These are phyloP conservation scores for Mactra quadrangularis DNA, from an alignment of 1,140 invertebrate genomes.

Conservation along the genomic window DNA sequence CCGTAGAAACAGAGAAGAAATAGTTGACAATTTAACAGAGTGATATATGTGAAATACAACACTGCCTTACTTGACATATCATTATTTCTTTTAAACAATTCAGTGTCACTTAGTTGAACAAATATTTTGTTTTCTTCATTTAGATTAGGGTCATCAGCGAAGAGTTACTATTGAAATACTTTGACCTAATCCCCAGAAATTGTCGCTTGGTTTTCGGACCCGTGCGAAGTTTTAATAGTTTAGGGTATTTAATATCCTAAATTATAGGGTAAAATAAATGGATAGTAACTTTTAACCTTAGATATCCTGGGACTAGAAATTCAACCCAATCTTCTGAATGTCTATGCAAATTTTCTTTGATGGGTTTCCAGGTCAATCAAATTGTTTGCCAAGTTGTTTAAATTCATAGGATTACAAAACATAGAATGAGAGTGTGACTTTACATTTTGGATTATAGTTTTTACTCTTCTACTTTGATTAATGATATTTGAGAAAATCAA, in stretches of 20 bases:
- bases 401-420: conserved; percentile 11
- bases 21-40: neutral
- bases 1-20: no score
- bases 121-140: conserved; percentile 35
- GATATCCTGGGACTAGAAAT: conserved; percentile 30
- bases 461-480: no score
- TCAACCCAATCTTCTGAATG: conserved; percentile 28
- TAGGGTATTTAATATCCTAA: conserved; percentile 59
- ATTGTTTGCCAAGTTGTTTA: neutral
- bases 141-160: conserved; percentile 11
- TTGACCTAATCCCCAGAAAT: conserved; percentile 31
- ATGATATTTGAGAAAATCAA: no score
- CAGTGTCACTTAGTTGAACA: conserved; percentile 35
- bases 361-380: neutral
- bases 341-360: conserved; percentile 51
- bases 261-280: conserved; percentile 58
- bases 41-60: conserved; percentile 50
- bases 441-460: no score
- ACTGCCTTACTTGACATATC: conserved; percentile 21
- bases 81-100: conserved; percentile 48
- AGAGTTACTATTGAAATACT: conserved; percentile 24
- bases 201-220: conserved; percentile 40
- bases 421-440: no score
- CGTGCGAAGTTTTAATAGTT: conserved; percentile 59
- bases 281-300: conserved; percentile 59